Evolutionary conservation across 2,888 invertebrate species (phyloP).

Genomic region (Incurvaria masculella): DNA sequence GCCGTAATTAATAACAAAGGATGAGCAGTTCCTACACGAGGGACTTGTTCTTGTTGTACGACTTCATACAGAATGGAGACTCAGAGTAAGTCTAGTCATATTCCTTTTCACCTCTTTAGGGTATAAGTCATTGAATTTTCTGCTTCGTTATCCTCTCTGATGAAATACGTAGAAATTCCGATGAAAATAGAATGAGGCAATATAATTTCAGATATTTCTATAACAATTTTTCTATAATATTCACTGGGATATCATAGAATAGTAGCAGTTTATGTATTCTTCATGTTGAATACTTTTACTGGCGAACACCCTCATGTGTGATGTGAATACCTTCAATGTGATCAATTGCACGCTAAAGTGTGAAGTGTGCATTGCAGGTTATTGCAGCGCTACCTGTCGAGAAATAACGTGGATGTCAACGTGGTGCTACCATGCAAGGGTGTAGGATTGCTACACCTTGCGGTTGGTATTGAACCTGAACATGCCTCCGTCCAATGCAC

Average conservation of each 20-base stretch:
- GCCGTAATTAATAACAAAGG: slow-evolving; percentile 20
- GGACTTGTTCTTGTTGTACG: slow-evolving; percentile 55
- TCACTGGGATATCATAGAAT: background rate
- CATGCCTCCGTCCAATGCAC: slow-evolving; percentile 62
- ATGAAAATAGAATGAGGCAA: background rate
- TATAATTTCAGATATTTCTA: slow-evolving; percentile 6
- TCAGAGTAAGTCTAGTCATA: slow-evolving; percentile 40
- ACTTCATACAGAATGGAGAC: slow-evolving; percentile 62
- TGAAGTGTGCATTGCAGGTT: slow-evolving; percentile 36
- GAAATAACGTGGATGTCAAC: slow-evolving; percentile 62
- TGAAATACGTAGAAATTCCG: slow-evolving; percentile 6
- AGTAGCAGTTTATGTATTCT: background rate
- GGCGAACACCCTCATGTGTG: slow-evolving; percentile 6
- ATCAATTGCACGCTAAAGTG: no score
- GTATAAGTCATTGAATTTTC: slow-evolving; percentile 15
- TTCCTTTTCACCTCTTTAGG: background rate
- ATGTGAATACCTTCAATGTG: slow-evolving; percentile 5
- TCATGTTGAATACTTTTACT: slow-evolving; percentile 6
- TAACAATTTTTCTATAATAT: slow-evolving; percentile 1
- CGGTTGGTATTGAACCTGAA: slow-evolving; percentile 67
- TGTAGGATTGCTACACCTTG: slow-evolving; percentile 73
- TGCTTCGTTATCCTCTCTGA: slow-evolving; percentile 17
- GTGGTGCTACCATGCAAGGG: slow-evolving; percentile 66
- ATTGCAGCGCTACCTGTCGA: slow-evolving; percentile 35
- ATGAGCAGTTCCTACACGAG: slow-evolving; percentile 29